Conservation (phyloP, 1,140 invertebrate species). For the Gonatopus flavifemur region DNA sequence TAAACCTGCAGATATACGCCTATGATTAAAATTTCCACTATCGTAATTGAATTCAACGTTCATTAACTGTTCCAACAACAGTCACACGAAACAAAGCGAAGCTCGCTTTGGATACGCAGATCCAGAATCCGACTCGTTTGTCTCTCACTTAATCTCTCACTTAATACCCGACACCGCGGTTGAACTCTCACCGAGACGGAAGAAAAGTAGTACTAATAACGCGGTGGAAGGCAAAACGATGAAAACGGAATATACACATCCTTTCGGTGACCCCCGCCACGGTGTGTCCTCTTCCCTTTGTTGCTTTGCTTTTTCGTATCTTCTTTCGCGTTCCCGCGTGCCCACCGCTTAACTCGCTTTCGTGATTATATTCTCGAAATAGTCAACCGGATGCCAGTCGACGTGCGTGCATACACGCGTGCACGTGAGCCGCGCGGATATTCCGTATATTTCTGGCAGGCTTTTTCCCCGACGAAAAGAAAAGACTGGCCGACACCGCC, state of each 20-base stretch:
- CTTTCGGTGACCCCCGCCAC: neutral
- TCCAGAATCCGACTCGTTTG: no score
- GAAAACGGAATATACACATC: constrained; percentile 28
- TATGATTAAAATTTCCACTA: no score
- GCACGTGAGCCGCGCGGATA: constrained; percentile 37
- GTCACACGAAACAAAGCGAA: no score
- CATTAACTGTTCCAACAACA: no score
- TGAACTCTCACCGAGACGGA: no score
- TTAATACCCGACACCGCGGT: no score
- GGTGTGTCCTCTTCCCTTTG: constrained; percentile 8
- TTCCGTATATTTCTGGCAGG: constrained; percentile 48
- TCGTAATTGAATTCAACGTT: no score
- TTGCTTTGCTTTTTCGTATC: constrained; percentile 19
- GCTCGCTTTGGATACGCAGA: no score
- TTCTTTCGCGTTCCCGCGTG: constrained; percentile 21
- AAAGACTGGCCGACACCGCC: no score
- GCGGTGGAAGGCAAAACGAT: constrained; percentile 40
- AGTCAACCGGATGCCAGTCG: constrained; percentile 52
- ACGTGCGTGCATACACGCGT: no score
- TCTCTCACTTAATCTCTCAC: no score
- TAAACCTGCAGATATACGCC: no score
- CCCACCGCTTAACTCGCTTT: constrained; percentile 24
- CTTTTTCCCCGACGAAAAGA: constrained; percentile 38
- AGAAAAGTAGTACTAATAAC: constrained; percentile 31
- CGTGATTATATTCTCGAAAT: constrained; percentile 54